A percentile compares a stretch with the other conserved stretches of the same genome.
These are phyloP conservation scores for Stichopus chloronotus DNA, from an alignment of 35 echinoderm and acorn worm species.

Conservation along the genomic window DNA sequence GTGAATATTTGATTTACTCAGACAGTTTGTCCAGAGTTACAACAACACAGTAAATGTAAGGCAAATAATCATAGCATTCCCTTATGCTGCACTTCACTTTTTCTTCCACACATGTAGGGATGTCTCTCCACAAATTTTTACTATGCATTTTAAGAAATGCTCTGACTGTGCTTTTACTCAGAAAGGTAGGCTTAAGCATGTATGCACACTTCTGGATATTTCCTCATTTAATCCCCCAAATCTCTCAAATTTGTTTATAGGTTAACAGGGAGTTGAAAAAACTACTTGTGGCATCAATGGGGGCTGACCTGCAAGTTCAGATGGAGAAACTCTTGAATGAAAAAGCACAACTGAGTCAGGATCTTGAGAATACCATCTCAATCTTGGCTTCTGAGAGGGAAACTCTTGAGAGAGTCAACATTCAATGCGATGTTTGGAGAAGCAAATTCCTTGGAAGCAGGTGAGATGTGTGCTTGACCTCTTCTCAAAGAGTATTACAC, in stretches of 20 bases:
- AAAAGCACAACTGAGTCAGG: conserved; percentile 81
- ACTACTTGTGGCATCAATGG: conserved; percentile 95
- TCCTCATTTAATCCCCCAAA: too few species aligned
- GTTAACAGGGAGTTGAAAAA: conserved; percentile 98
- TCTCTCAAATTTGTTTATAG: conserved; percentile 48
- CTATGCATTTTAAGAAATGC: not conserved
- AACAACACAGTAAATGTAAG: too few species aligned
- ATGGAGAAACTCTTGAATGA: conserved; percentile 75
- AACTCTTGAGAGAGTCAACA: conserved; percentile 76
- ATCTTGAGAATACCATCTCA: conserved; percentile 91
- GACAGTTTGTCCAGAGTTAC: too few species aligned
- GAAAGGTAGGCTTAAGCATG: not conserved
- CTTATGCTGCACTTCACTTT: too few species aligned
- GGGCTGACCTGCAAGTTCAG: conserved; percentile 84
- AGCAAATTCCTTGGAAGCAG: conserved; percentile 99
- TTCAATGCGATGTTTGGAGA: conserved; percentile 99
- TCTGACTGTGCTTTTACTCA: not conserved
- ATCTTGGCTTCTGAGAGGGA: conserved; percentile 84
- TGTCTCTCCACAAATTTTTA: too few species aligned
- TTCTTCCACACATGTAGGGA: too few species aligned
- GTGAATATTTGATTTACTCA: too few species aligned
- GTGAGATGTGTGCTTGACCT: conserved; percentile 29
- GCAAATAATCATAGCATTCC: too few species aligned
- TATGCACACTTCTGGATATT: too few species aligned
- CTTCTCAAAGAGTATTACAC: not conserved